Base-by-base conservation (phyloP, 2,888 invertebrate genomes). In the Pocota personata region DNA sequence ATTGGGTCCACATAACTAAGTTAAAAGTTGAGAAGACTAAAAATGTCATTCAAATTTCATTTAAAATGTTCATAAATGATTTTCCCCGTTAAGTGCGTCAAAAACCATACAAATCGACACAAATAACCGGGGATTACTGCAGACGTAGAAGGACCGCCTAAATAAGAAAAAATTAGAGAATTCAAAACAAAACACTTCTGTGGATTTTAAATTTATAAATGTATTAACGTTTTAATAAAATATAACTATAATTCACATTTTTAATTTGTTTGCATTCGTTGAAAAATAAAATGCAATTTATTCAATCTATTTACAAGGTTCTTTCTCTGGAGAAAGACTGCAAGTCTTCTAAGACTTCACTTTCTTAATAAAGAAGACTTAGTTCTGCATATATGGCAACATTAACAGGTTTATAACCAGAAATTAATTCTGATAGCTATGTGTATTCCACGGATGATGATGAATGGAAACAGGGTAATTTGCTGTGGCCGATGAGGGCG, bases 151-250 rank as follows among this genome's bases (percentile, higher is more conserved):
- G n/a, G n/a, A n/a, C n/a, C n/a, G n/a, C n/a, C n/a, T n/a, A n/a
- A n/a, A 1, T 24, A 24, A 2, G 24, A 24, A 24, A 4, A 24
- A 0, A 3, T 1, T 3, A 14, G 3, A 1, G 14, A 40, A 40
- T 6, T 1, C n/a, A 14, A 40, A 1, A 30, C 30, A 37, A n/a
- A 46, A 1, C 3, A 8, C 16, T 46, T 5, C 1, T 21, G 2
- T 10, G 21, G 7, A 8, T 19, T 19, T 72, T 58, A 14, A 78
- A 67, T 57, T 73, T 83, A 79, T 82, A 76, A 86, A 86, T 86
- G 76, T 82, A 86, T 82, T 86, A 86, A 86, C 86, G 76, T 72
- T 86, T 82, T 78, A 72, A 82, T 86, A 86, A 86, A 86, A 82
- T 86, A 86, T 80, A 80, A 69, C 50, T 84, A 62, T 62, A 62